Evolutionary conservation across 2,888 invertebrate species (phyloP), one percentile per base, ranked within the genome.

Genomic region (Apoderus coryli): DNA sequence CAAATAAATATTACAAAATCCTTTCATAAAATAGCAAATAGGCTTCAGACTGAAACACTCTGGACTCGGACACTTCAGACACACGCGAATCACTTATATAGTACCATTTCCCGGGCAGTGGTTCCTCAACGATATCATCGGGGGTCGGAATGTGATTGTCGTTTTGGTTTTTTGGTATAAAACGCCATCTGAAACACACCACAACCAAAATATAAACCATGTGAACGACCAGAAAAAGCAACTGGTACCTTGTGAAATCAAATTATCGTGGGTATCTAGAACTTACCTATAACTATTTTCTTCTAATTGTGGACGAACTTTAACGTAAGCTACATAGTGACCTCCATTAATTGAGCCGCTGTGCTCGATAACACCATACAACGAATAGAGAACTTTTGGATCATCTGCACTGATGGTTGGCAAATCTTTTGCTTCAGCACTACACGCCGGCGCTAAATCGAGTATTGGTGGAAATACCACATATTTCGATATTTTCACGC

Each of bases 1-100:
- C n/a, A n/a, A n/a, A n/a, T n/a, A n/a, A n/a, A n/a, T n/a, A n/a
- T 41, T 76, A 86, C 57, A 78, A 64, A 56, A 93, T 79, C 57
- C 93, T 72, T 60, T 95, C 93, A 59, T 96, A 96, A 62, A 96
- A 98, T 22, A 96, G 68, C 29, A 96, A 67, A 60, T 96, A 96
- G 10, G 96, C 95, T 59, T 95, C 88, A 35, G 80, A 78, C 44
- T 69, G 65, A 25, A 90, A 64, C 34, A 93, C 93, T 40, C 71
- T 67, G 3, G 75, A 72, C 56, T 89, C 84, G 33, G 69, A 65
- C 13, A 84, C 79, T 54, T 85, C 81, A 22, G 70, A 68, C 1
- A 93, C 89, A 49, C 77, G 71, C 34, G 81, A 80, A 61, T 96
- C 96, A 33, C 92, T 92, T 28, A 92, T 77, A 53, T 81, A 81